phyloP scores from a whole-genome alignment of 2,888 invertebrate genomes.

The Archips crataeganus region DNA sequence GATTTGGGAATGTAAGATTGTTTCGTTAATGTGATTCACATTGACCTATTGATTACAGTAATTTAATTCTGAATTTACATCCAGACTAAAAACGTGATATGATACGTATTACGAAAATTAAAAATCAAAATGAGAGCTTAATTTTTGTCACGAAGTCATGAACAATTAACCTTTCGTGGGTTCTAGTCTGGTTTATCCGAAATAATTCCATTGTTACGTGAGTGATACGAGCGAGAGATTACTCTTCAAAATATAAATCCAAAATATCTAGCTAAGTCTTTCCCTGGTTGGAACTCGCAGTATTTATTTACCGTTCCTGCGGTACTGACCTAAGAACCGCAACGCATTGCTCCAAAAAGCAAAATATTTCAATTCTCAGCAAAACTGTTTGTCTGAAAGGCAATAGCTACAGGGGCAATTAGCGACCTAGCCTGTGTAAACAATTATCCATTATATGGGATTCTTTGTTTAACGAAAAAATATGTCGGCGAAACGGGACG shows the following conservation, averaged over 20 bases:
- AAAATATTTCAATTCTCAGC: slow-evolving; percentile 27
- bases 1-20: slow-evolving; percentile 15
- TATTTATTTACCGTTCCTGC: not conserved
- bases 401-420: slow-evolving; percentile 43
- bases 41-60: not conserved
- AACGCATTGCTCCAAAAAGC: not conserved
- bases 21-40: not conserved
- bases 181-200: too few relatives aligned
- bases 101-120: too few relatives aligned
- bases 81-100: too few relatives aligned
- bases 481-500: slow-evolving; percentile 37
- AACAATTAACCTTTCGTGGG: too few relatives aligned
- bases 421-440: slow-evolving; percentile 44
- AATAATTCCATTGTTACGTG: too few relatives aligned
- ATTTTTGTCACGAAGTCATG: too few relatives aligned
- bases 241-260: too few relatives aligned
- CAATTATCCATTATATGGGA: slow-evolving; percentile 47
- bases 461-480: slow-evolving; percentile 41
- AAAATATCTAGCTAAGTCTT: too few relatives aligned
- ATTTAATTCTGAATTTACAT: not conserved
- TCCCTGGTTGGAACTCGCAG: not conserved
- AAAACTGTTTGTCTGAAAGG: slow-evolving; percentile 38
- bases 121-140: too few relatives aligned
- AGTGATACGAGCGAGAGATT: too few relatives aligned
- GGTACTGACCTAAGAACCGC: not conserved